These are phyloP conservation scores for Atta cephalotes DNA, from an alignment of 1,140 invertebrate species.

Conservation along the genomic window DNA sequence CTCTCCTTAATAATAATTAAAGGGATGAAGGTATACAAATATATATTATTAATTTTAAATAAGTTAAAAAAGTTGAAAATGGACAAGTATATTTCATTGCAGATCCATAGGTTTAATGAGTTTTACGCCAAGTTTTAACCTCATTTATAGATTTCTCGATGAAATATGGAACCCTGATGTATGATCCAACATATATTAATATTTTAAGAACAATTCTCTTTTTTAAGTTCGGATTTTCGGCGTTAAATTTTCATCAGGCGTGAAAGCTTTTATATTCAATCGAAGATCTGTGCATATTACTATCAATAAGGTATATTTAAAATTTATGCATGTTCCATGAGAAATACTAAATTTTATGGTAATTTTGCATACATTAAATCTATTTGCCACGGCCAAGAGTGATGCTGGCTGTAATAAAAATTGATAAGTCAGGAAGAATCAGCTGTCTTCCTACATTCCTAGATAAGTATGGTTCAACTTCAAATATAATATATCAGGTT, in stretches of 20 bases:
- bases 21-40: neutral
- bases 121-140: neutral
- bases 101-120: neutral
- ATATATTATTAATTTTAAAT: neutral
- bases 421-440: conserved; percentile 1
- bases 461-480: neutral
- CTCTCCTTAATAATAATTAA: conserved; percentile 19
- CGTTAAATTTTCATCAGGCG: conserved; percentile 1
- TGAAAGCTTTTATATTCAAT: neutral
- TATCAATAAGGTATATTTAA: conserved; percentile 5
- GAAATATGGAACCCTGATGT: neutral
- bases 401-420: neutral
- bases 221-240: neutral
- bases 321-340: conserved; percentile 1
- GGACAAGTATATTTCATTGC: neutral
- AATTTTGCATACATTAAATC: neutral
- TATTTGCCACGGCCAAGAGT: neutral
- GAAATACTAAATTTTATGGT: conserved; percentile 1
- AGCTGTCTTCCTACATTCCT: neutral
- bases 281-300: neutral
- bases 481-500: conserved; percentile 12
- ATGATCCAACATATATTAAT: neutral
- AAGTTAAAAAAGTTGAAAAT: neutral
- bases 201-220: neutral
- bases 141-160: neutral